Base-by-base conservation (phyloP, 2,113 vertebrate genomes). In the Labeo catla region DNA sequence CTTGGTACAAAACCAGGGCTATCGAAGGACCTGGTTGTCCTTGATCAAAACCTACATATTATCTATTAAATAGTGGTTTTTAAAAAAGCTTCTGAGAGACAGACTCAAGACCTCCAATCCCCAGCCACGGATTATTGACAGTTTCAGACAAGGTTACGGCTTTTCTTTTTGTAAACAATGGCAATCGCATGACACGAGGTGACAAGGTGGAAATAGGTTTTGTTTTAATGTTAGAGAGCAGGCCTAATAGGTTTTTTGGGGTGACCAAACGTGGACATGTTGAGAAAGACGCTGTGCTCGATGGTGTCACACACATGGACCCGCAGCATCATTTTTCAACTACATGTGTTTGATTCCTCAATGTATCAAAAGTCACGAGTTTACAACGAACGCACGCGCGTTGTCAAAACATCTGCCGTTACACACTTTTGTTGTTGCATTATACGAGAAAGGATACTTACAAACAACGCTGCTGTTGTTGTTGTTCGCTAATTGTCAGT, bases 261-360 rank as follows among this genome's bases (percentile, higher is more conserved):
- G 57, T 59, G 82, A 43, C 68, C 66, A 59, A 59, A 84, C 82
- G 82, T 73, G 82, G 82, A 73, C 82, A 73, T 73, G 82, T 73
- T 59, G 81, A 52, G 65, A 83, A 70, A 74, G 59, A 49, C 49
- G 11, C 84, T 39, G 76, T 8, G 85, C 79, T 39, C 70, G 36
- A 39, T 10, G 52, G 49, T 13, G 59, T 86, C 80, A 76, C 68
- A 84, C 79, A 85, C 84, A 59, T 45, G 79, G 78, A 76, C 77
- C n/a, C 70, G 76, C 84, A 89, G 52, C 76, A 83, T 87, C 59
- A 82, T 65, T 84, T 65, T 84, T 78, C 15, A 81, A 74, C 82
- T 6, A 68, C 50, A 84, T 57, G 82, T 43, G 82, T 84, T 83
- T 52, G 57, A 83, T 77, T 50, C 59, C 36, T 50, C 6, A 77